Conservation (phyloP, 1,140 invertebrate genomes). For the Notospermus geniculatus region DNA sequence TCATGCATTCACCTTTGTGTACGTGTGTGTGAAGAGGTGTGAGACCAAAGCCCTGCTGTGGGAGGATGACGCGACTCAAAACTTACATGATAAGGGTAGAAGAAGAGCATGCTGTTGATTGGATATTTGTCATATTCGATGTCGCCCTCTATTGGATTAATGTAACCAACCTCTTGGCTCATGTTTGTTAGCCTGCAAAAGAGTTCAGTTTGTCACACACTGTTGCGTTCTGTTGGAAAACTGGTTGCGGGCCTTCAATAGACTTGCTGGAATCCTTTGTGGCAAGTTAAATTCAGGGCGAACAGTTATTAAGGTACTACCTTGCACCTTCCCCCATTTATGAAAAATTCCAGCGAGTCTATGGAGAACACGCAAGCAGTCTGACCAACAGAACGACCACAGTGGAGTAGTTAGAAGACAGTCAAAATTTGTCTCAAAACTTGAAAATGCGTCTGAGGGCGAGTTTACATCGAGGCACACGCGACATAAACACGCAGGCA, state of each 20-base stretch:
- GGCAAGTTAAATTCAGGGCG: no score
- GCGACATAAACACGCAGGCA: no score
- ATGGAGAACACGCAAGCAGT: no score
- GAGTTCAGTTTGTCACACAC: background rate
- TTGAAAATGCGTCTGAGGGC: no score
- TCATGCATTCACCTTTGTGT: background rate
- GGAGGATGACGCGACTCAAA: no score
- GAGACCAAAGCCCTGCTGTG: no score
- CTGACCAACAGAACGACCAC: no score
- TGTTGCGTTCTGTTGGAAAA: background rate
- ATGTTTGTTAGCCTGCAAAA: slow-evolving; percentile 33
- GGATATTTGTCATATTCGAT: slow-evolving; percentile 37
- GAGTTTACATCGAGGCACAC: no score
- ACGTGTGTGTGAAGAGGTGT: no score
- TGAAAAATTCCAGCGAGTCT: slow-evolving; percentile 13
- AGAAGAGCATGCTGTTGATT: slow-evolving; percentile 42
- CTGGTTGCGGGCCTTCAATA: background rate
- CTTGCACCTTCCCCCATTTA: slow-evolving; percentile 8
- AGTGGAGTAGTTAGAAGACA: no score
- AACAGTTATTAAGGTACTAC: background rate
- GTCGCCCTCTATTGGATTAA: slow-evolving; percentile 33
- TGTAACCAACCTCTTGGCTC: slow-evolving; percentile 48
- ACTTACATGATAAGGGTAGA: slow-evolving; percentile 51
- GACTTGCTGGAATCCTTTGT: no score
- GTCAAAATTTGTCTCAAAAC: no score